Evolutionary conservation across 1,140 invertebrate species (phyloP).

Genomic region (Drosophila yakuba): DNA sequence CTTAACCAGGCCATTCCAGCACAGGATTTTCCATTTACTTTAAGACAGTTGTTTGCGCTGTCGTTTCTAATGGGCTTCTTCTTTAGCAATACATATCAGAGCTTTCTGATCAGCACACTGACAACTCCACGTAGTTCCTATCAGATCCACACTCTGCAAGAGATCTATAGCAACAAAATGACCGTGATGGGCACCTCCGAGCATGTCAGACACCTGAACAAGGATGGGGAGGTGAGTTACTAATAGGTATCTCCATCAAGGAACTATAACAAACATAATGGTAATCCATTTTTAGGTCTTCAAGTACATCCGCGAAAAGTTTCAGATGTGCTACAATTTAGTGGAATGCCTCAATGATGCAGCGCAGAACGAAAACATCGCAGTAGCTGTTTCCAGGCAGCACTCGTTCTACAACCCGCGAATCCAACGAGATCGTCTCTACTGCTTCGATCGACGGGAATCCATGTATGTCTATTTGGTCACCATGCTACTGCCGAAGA

Average conservation of each 20-base stretch:
- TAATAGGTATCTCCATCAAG: too few species aligned
- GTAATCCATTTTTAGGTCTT: conserved; percentile 52
- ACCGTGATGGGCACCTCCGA: conserved; percentile 73
- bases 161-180: conserved; percentile 74
- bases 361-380: conserved; percentile 58
- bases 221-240: conserved; percentile 69
- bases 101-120: conserved; percentile 76
- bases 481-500: conserved; percentile 76
- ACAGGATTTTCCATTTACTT: conserved; percentile 22
- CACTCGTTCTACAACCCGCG: conserved; percentile 76
- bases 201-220: conserved; percentile 71
- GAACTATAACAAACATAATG: too few species aligned
- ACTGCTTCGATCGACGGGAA: conserved; percentile 73
- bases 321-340: conserved; percentile 77
- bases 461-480: conserved; percentile 77
- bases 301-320: conserved; percentile 77
- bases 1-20: conserved; percentile 60
- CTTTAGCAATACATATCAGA: conserved; percentile 78
- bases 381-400: conserved; percentile 75
- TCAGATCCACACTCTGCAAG: conserved; percentile 62
- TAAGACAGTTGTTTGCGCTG: conserved; percentile 46
- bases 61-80: conserved; percentile 69
- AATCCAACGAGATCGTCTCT: conserved; percentile 63
- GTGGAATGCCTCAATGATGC: conserved; percentile 75
- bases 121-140: conserved; percentile 66